phyloP scores from a whole-genome alignment of 1,140 invertebrate species.

The Melipona quadrifasciata region DNA sequence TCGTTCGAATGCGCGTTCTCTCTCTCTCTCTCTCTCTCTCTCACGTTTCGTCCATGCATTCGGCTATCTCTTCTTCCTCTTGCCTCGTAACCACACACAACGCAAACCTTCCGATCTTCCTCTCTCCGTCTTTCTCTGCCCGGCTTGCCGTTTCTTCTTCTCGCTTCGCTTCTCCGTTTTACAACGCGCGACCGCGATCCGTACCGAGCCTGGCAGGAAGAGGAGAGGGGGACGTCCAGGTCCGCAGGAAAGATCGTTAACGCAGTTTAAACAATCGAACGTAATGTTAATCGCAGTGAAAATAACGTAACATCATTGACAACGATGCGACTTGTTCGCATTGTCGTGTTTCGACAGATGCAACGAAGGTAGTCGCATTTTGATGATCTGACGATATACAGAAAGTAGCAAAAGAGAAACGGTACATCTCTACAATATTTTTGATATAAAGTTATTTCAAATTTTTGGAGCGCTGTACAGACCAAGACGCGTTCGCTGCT shows the following conservation, averaged over 20 bases:
- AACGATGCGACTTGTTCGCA: neutral
- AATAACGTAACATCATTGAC: constrained; percentile 26
- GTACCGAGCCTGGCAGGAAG: neutral
- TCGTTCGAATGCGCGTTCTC: neutral
- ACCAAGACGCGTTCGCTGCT: neutral
- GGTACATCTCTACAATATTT: no score
- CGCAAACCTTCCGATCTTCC: constrained; percentile 24
- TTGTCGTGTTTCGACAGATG: neutral
- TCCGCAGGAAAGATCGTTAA: constrained; percentile 15
- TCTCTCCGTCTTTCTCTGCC: constrained; percentile 47
- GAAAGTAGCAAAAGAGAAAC: neutral
- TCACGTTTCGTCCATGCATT: neutral
- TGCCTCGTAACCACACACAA: neutral
- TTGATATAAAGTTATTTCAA: neutral
- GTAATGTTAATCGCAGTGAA: neutral
- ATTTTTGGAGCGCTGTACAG: neutral
- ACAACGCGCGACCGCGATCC: constrained; percentile 37
- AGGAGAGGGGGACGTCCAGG: neutral
- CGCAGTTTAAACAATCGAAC: neutral
- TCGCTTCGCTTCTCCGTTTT: constrained; percentile 36
- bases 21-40: neutral
- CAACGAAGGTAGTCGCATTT: neutral
- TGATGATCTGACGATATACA: neutral
- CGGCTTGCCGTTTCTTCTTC: constrained; percentile 32
- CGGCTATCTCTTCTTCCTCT: constrained; percentile 16